Evolutionary conservation across 2,113 vertebrate species (phyloP), one percentile per base, ranked within the genome.

Genomic region (Nothoprocta pentlandii): DNA sequence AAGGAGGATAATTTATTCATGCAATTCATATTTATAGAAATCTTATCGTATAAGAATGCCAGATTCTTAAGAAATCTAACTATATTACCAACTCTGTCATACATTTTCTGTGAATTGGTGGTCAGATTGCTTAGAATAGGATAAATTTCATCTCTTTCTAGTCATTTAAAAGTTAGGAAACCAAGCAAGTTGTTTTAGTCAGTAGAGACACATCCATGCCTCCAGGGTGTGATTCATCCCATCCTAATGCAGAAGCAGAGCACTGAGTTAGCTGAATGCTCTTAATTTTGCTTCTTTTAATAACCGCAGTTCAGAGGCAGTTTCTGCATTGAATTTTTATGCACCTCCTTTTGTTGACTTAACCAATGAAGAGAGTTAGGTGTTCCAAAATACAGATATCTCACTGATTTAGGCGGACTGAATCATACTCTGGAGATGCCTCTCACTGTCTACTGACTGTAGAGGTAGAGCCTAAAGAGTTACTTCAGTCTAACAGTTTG

Each of bases 271-370:
- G 54, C 30, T 75, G 80, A 93, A 92, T 53, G 17, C 42, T 75
- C 90, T 71, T 93, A 87, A 90, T 93, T 96, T 95, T 96, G 21
- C 89, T 95, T 90, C 47, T 3, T 53, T 92, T 89, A 58, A 44
- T 89, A 90, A 89, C 77, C 89, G 73, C 74, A 95, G 69, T 75
- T 70, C 28, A 49, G 86, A 95, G 83, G 71, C 58, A 69, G 46
- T 68, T 81, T 90, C 32, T 56, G 58, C 51, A 86, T 53, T 68
- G 86, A 71, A 64, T 74, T 80, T 88, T 86, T 20, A 36, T 16
- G 61, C 15, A 26, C 80, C 93, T 95, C 86, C 30, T 93, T 93
- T 93, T 36, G 56, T 16, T 77, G 41, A 63, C 36, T 88, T 47
- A 51, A 47, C 84, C 80, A 81, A 68, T 53, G 47, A 34, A 74